Evolutionary conservation across 2,888 invertebrate species (phyloP).

Genomic region (Hartigia nigra): DNA sequence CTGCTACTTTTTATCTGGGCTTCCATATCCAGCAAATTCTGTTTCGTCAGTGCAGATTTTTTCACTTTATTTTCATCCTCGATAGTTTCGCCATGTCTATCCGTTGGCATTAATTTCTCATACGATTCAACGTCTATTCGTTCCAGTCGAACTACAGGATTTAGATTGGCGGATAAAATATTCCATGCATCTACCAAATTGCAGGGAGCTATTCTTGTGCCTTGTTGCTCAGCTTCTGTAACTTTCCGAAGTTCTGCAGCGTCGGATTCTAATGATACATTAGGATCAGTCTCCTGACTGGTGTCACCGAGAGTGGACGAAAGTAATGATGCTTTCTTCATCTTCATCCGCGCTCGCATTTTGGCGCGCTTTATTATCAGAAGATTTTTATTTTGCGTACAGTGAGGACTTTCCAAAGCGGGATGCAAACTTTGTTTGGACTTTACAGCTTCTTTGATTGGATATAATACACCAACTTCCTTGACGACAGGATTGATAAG

Average conservation of each 20-base stretch:
- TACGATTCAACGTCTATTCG: not conserved
- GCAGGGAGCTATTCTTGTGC: not conserved
- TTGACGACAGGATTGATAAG: constrained; percentile 24
- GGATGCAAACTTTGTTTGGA: constrained; percentile 36
- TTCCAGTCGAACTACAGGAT: constrained; percentile 8
- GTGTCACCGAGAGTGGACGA: not conserved
- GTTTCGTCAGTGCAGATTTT: not conserved
- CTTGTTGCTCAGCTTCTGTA: constrained; percentile 2
- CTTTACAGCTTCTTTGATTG: not conserved
- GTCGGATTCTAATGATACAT: not conserved
- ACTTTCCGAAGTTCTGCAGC: not conserved
- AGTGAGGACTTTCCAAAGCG: constrained; percentile 34
- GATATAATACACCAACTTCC: not conserved
- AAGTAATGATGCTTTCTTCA: constrained; percentile 4
- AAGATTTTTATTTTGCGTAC: not conserved
- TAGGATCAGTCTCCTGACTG: not conserved
- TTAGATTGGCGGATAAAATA: not conserved
- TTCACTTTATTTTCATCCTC: not conserved
- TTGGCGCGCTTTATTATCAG: not conserved
- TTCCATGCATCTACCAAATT: not conserved
- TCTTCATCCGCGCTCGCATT: constrained; percentile 5
- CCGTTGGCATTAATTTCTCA: not conserved
- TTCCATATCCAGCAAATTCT: not conserved
- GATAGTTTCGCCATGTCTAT: not conserved
- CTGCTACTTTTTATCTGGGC: not conserved